phyloP scores from a whole-genome alignment of 2,797 vertebrate species.

The Pseudochirops corinnae region DNA sequence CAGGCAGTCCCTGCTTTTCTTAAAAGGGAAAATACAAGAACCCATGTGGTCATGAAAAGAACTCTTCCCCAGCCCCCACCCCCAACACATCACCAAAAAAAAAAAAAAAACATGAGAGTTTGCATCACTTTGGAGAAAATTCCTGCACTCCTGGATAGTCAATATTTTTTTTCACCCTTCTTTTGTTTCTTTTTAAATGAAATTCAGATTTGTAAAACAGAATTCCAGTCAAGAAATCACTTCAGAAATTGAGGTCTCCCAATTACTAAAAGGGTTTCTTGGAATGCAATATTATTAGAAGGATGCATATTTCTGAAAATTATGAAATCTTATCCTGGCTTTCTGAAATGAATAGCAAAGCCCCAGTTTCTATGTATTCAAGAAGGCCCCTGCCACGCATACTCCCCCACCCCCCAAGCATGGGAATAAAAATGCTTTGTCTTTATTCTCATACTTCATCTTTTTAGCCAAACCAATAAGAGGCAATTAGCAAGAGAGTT shows the following conservation, averaged over 20 bases:
- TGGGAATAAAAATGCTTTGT: constrained; percentile 73
- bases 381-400: constrained; percentile 55
- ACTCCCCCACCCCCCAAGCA: constrained; percentile 27
- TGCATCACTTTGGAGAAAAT: constrained; percentile 57
- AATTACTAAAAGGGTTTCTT: constrained; percentile 15
- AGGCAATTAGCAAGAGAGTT: constrained; percentile 69
- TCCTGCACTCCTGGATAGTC: neutral
- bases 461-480: constrained; percentile 66
- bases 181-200: constrained; percentile 1
- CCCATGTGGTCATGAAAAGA: constrained; percentile 64
- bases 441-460: constrained; percentile 57
- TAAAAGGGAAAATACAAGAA: constrained; percentile 67
- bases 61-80: neutral
- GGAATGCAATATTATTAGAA: constrained; percentile 44
- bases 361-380: constrained; percentile 62
- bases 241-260: constrained; percentile 31
- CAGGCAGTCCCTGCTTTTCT: constrained; percentile 58
- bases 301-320: constrained; percentile 40
- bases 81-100: constrained; percentile 11
- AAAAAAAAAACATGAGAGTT: constrained; percentile 39
- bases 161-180: neutral
- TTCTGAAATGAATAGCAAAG: constrained; percentile 57
- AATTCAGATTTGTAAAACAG: neutral
- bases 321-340: constrained; percentile 54
- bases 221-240: constrained; percentile 48